Evolutionary conservation across 2,888 invertebrate genomes (phyloP).

Genomic region (Disparrhopalites patrizii): DNA sequence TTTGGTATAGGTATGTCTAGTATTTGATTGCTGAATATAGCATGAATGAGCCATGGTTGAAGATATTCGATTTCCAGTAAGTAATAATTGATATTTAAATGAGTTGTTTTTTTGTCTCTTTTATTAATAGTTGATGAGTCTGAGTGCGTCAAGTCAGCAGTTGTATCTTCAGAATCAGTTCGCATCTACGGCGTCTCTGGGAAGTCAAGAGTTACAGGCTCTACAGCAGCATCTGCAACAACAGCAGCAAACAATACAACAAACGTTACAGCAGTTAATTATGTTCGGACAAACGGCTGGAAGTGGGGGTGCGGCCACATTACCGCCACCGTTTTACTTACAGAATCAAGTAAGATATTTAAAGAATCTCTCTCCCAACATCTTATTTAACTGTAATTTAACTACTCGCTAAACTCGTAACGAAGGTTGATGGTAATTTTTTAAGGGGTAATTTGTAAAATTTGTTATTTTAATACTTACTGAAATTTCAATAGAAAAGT

Average conservation of each 20-base stretch:
- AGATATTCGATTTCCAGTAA: too few species aligned
- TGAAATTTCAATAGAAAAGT: too few species aligned
- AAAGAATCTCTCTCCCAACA: too few species aligned
- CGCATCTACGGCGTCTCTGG: constrained; percentile 51
- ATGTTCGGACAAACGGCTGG: constrained; percentile 57
- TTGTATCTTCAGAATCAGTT: constrained; percentile 53
- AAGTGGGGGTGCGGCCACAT: constrained; percentile 54
- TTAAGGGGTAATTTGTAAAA: too few species aligned
- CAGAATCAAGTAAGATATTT: constrained; percentile 67
- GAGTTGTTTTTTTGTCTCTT: constrained; percentile 24
- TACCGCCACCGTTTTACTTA: constrained; percentile 66
- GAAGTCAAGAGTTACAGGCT: constrained; percentile 54
- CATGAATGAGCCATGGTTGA: too few species aligned
- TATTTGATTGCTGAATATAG: too few species aligned
- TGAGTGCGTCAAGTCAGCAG: constrained; percentile 51
- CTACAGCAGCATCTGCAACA: constrained; percentile 61
- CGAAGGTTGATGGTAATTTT: too few species aligned
- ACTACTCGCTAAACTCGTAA: too few species aligned
- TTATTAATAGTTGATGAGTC: constrained; percentile 51
- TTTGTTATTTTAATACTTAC: too few species aligned
- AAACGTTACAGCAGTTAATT: constrained; percentile 63
- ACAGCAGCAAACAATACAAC: constrained; percentile 62
- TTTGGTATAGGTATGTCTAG: too few species aligned
- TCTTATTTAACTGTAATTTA: too few species aligned
- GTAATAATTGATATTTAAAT: constrained; percentile 14